Base-by-base conservation (phyloP, 2,888 invertebrate species). In the Antheraea assamensis region DNA sequence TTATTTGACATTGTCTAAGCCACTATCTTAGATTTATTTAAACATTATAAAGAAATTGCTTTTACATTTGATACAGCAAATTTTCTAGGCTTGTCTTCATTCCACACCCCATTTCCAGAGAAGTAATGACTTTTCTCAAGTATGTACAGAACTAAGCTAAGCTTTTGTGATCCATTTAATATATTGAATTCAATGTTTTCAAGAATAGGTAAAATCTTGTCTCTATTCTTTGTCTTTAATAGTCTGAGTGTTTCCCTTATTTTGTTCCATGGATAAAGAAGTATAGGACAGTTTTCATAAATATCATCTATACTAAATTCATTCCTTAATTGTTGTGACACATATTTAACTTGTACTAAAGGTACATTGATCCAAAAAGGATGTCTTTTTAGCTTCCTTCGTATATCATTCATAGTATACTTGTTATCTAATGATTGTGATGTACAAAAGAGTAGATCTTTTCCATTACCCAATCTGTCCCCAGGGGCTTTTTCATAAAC, bases 301-400 rank as follows among this genome's bases (percentile, higher is more conserved):
- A 95, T 92, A 75, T 95, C 94, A 75, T 86, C 77, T 61, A 84
- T 73, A 58, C 87, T 82, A 81, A 89, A 95, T 21, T 88, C 77
- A 70, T 70, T 77, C 35, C 84, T 85, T 76, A 95, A 81, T 78
- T 92, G 82, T 64, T 91, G 81, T 83, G 86, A 87, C 1, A 91
- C 90, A 89, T 82, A 87, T 78, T 88, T 89, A 0, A 92, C 86
- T 85, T 94, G 93, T 30, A 93, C 81, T 71, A 94, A 79, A 35
- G 94, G 92, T 77, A 90, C 88, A 78, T 94, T 92, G 17, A 93
- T 90, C 94, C 94, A 94, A 83, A 88, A 94, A 71, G 94, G 93
- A 78, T 94, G 93, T 76, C 89, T 87, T 78, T 86, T 93, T 72
- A 94, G 76, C 24, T 77, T 76, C 74, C 85, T 87, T 42, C 90